Base-by-base conservation (phyloP, 2,113 vertebrate species). In the Dascyllus trimaculatus region DNA sequence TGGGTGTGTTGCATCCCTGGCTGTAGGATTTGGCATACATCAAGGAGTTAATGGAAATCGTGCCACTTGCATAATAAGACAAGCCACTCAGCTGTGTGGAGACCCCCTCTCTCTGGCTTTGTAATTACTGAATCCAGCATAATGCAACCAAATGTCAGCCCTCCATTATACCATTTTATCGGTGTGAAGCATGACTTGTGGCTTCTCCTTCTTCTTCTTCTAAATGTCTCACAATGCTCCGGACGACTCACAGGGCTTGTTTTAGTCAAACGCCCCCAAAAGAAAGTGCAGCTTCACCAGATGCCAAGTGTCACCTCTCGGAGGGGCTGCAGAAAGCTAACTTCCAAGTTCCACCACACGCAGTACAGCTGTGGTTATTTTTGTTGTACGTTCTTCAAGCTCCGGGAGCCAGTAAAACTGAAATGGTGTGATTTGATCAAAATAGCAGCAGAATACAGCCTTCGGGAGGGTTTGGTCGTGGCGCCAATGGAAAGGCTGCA, bases 101-200 rank as follows among this genome's bases (percentile, higher is more conserved):
- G 58, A 18, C 40, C 53, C 45, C 26, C 8, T 51, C 32, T 29
- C 13, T 13, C 32, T 45, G 38, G 6, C 53, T 43, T 43, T 75
- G 48, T 76, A 84, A 82, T 86, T 71, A 80, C 57, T 83, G 84
- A 75, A 73, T 78, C 49, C 40, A 78, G 60, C 46, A 74, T 89
- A 74, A 88, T 89, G 79, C 77, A 85, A 85, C 79, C 35, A 61
- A 67, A 82, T 80, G 78, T 76, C 83, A 89, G 22, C 48, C 65
- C 62, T 51, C 46, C 29, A 63, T 80, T 73, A 70, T 77, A 26
- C 67, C 17, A 40, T 53, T 63, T 72, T 62, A 79, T 85, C 70
- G 65, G 32, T 75, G 54, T 62, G 56, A 71, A 40, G 73, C 63
- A 51, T 66, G 57, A 67, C 80, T 78, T 74, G 64, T 76, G 60